Evolutionary conservation across 2,113 vertebrate genomes (phyloP).

Genomic region (Corvus moneduloides): DNA sequence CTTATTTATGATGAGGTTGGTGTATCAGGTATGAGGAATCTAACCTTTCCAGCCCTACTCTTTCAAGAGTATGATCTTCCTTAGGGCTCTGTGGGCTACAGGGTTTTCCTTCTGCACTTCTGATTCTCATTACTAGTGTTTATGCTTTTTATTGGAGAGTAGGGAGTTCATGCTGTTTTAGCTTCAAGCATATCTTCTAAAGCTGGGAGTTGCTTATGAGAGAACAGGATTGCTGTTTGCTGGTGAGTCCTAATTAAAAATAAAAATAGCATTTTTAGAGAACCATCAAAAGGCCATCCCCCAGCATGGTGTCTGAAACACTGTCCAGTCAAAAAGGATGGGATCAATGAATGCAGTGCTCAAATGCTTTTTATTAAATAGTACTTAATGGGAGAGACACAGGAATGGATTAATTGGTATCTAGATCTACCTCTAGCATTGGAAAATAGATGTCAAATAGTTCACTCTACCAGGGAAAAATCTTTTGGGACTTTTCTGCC

Average conservation of each 20-base stretch:
- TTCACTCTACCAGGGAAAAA: neutral
- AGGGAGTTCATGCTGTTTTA: neutral
- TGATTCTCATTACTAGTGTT: neutral
- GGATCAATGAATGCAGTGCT: neutral
- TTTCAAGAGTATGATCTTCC: neutral
- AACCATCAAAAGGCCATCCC: neutral
- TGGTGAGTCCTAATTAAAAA: constrained; percentile 29
- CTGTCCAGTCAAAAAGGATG: neutral
- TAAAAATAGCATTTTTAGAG: neutral
- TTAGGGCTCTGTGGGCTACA: neutral
- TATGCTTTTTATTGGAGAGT: neutral
- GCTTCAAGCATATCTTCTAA: neutral
- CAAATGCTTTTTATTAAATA: neutral
- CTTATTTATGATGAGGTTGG: neutral
- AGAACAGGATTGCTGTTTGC: constrained; percentile 36
- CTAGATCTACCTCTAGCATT: neutral
- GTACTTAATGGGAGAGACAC: neutral
- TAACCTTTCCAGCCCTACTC: neutral
- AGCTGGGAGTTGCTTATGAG: neutral
- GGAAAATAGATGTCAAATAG: neutral
- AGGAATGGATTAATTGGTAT: neutral
- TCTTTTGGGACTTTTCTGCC: neutral
- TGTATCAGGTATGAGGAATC: neutral
- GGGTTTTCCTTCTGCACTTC: neutral
- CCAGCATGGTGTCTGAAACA: neutral